Conservation (phyloP, 1,140 invertebrate species). For the Drosophila serrata region DNA sequence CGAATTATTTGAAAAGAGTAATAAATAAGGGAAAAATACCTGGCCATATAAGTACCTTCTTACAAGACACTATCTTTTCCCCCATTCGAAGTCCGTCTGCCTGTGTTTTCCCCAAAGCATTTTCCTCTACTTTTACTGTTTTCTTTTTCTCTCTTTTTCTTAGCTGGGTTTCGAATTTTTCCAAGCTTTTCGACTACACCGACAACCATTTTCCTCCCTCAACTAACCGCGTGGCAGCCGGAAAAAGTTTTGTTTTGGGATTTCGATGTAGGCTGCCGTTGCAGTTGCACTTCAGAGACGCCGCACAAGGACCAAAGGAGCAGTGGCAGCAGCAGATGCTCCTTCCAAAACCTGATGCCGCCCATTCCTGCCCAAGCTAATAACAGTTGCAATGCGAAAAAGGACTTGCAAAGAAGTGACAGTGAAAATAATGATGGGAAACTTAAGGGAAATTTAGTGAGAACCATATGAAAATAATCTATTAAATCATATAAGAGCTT, state of each 20-base stretch:
- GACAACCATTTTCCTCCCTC: not conserved
- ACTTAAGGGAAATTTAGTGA: not conserved
- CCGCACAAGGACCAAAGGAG: constrained; percentile 70
- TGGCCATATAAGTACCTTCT: not conserved
- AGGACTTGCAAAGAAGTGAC: constrained; percentile 5
- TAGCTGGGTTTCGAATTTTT: not conserved
- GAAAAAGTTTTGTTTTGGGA: constrained; percentile 81
- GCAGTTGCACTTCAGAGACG: constrained; percentile 78
- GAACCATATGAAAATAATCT: not conserved
- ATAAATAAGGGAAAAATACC: constrained; percentile 23
- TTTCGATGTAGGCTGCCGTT: constrained; percentile 58
- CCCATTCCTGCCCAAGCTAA: constrained; percentile 39
- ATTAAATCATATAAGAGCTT: too few relatives aligned
- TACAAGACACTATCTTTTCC: too few relatives aligned
- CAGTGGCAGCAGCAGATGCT: constrained; percentile 28
- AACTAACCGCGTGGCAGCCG: constrained; percentile 71
- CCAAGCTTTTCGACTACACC: not conserved
- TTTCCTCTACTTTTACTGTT: not conserved
- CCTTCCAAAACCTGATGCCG: constrained; percentile 15
- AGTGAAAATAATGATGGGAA: not conserved
- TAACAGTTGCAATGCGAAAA: constrained; percentile 73
- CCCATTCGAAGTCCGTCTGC: constrained; percentile 2
- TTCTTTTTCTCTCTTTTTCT: too few relatives aligned
- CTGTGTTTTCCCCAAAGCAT: constrained; percentile 9
- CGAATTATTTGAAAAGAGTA: constrained; percentile 7